Conservation (phyloP, 2,888 invertebrate genomes). For the Tetragnatha montana region DNA sequence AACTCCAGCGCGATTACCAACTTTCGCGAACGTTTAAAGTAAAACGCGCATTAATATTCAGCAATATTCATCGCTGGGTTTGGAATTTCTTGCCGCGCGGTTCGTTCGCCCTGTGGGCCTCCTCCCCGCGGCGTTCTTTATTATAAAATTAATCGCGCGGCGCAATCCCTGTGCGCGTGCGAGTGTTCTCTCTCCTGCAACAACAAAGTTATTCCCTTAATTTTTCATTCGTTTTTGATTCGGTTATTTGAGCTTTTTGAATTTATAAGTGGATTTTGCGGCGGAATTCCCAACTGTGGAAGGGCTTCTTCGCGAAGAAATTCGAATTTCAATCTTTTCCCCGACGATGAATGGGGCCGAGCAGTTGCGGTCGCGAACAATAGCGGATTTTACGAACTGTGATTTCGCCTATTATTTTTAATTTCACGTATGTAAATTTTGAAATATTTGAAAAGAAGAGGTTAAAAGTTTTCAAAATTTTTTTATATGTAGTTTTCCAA, state of each 20-base stretch:
- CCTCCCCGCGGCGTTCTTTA: constrained; percentile 63
- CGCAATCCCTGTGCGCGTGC: constrained; percentile 30
- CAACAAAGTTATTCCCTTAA: constrained; percentile 63
- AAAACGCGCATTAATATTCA: constrained; percentile 37
- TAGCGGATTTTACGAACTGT: not conserved
- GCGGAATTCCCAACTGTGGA: constrained; percentile 30
- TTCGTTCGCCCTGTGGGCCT: constrained; percentile 54
- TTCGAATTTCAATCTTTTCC: constrained; percentile 39
- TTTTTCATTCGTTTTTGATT: constrained; percentile 69
- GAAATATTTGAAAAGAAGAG: no score
- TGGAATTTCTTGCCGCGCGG: constrained; percentile 38
- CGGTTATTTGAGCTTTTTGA: constrained; percentile 70
- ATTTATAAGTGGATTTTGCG: constrained; percentile 65
- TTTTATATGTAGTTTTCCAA: no score
- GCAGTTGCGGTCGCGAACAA: not conserved
- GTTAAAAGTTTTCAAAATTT: no score
- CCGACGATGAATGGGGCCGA: not conserved
- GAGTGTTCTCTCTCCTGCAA: constrained; percentile 14
- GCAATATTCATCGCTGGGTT: constrained; percentile 12
- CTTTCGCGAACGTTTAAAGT: not conserved
- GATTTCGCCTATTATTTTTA: no score
- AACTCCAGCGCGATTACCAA: not conserved
- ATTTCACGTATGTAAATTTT: no score
- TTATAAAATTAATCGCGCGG: constrained; percentile 67
- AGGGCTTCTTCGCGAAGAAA: not conserved